Percentiles rank a stretch among this genome's conserved stretches.
These are phyloP conservation scores for Alfaro cultratus DNA, from an alignment of 2,797 vertebrate genomes.

Conservation along the genomic window DNA sequence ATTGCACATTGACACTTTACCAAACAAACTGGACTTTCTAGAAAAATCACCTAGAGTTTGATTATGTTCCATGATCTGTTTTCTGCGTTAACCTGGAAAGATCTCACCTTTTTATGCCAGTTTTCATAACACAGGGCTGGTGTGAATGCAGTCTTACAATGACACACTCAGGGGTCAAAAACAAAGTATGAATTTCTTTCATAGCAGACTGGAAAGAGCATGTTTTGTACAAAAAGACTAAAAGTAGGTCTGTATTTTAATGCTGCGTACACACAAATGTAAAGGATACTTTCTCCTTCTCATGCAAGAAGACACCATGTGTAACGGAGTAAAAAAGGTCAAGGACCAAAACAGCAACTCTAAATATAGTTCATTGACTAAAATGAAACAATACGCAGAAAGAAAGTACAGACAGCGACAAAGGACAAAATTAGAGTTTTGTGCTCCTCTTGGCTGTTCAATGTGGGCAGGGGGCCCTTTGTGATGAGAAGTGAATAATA, in stretches of 20 bases:
- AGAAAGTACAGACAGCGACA: background rate
- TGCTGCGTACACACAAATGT: slow-evolving; percentile 12
- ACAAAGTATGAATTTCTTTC: background rate
- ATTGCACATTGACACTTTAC: no score
- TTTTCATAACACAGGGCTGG: no score
- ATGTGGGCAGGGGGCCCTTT: background rate
- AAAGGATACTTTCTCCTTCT: slow-evolving; percentile 38
- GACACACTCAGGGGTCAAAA: background rate
- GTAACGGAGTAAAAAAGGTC: slow-evolving; percentile 54
- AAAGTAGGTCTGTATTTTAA: background rate
- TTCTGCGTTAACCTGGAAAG: no score
- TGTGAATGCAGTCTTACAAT: background rate
- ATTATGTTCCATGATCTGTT: no score
- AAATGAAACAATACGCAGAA: slow-evolving; percentile 41
- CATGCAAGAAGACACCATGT: slow-evolving; percentile 26
- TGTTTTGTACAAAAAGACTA: background rate
- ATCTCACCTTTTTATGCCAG: no score
- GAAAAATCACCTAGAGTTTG: no score
- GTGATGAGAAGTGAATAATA: background rate
- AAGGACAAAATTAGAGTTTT: background rate
- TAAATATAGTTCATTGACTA: slow-evolving; percentile 62
- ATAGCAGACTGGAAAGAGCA: background rate
- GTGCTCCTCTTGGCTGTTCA: background rate
- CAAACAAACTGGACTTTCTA: no score
- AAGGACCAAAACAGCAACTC: slow-evolving; percentile 51